Evolutionary conservation across 2,797 vertebrate genomes (phyloP), one percentile per base, ranked within the genome.

Genomic region (Zalophus californianus): DNA sequence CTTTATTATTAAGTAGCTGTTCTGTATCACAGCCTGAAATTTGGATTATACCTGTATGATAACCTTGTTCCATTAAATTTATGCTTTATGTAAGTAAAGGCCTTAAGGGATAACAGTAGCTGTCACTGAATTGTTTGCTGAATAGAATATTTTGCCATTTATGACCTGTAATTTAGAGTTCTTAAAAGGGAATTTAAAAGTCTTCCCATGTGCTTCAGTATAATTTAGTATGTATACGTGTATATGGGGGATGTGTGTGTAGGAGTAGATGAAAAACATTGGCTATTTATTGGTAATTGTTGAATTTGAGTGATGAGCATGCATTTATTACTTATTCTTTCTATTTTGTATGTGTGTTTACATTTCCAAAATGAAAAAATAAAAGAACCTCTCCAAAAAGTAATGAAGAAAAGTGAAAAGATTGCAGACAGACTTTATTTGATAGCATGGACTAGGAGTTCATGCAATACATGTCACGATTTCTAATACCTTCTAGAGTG

Each of bases 81-180:
- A 78, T 88, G 25, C 68, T 77, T 93, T 87, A 73, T 92, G 38
- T 78, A 56, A 58, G 12, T 90, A 91, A 96, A 95, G 41, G 48
- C 48, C 32, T 58, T 82, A 60, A 80, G 35, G 41, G 68, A 73
- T 79, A 44, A 84, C 41, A 80, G 66, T 58, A 86, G 27, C 60
- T 91, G 8, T 91, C 56, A 48, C 20, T 64, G 72, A 89, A 44
- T 94, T 96, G 56, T 86, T 93, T 94, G 38, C 16, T 83, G 92
- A 94, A 38, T 91, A 89, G 27, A 78, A 38, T 86, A 60, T 86
- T 96, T 96, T 97, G 38, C 72, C 60, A 88, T 62, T 62, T 82
- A 66, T 95, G 72, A 82, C 52, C 15, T 93, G 18, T 87, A 84
- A 80, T 85, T 96, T 60, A 83, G 35, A 80, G 44, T 93, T 97